phyloP scores from a whole-genome alignment of 2,888 invertebrate genomes.

The Xanthostigma xanthostigma region DNA sequence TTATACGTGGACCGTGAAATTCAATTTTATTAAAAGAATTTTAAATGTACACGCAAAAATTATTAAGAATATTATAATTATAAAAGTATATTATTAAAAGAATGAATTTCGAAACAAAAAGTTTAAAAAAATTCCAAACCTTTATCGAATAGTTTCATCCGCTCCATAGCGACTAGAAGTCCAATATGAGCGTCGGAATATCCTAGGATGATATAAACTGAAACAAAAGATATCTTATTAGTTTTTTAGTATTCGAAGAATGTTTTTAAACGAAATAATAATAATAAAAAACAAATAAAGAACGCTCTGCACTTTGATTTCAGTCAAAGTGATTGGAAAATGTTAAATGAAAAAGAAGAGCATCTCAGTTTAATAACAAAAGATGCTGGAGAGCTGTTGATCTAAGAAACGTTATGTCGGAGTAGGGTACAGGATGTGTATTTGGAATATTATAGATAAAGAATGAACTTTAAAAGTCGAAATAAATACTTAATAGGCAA shows the following conservation, averaged over 20 bases:
- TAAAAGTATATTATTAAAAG: not conserved
- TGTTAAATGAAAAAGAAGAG: slow-evolving; percentile 1
- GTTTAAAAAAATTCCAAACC: slow-evolving; percentile 33
- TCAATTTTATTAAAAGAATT: no score
- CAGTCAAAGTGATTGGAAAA: not conserved
- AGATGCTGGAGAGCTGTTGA: no score
- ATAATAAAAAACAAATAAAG: slow-evolving; percentile 3
- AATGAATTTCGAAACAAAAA: not conserved
- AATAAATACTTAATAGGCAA: no score
- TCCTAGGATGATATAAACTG: slow-evolving; percentile 85
- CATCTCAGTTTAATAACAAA: no score
- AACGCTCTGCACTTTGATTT: not conserved
- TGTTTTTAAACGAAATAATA: not conserved
- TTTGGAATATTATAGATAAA: no score
- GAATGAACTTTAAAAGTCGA: no score
- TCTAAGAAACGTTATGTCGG: no score
- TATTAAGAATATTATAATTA: not conserved
- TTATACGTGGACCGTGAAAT: no score
- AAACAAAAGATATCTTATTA: slow-evolving; percentile 17
- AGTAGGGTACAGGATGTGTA: no score
- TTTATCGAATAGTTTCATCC: slow-evolving; percentile 63
- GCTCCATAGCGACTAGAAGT: slow-evolving; percentile 73
- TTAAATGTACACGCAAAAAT: no score
- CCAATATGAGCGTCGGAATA: slow-evolving; percentile 85
- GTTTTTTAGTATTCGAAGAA: not conserved